Evolutionary conservation across 2,113 vertebrate species (phyloP).

Genomic region (Tetraodon nigroviridis): DNA sequence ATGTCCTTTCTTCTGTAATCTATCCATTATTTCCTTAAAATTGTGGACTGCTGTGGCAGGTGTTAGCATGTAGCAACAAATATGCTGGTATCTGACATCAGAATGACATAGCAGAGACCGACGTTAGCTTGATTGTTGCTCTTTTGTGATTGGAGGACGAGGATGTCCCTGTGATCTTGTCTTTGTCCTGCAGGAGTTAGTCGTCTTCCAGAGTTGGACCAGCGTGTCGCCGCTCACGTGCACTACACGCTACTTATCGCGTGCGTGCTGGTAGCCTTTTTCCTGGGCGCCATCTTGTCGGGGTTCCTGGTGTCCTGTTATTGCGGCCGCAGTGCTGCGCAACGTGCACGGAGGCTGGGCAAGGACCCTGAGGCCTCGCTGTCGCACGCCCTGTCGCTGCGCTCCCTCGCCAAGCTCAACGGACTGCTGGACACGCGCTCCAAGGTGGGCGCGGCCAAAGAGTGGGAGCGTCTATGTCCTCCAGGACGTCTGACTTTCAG

Average conservation of each 20-base stretch:
- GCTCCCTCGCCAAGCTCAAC: conserved; percentile 79
- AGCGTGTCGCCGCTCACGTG: conserved; percentile 40
- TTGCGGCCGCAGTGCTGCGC: conserved; percentile 71
- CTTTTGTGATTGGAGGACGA: neutral
- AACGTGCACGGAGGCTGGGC: conserved; percentile 37
- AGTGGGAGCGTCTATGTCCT: too few relatives aligned
- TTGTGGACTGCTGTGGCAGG: too few relatives aligned
- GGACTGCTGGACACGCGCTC: conserved; percentile 68
- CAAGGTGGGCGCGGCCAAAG: conserved; percentile 46
- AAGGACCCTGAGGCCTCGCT: conserved; percentile 76
- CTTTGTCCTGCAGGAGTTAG: conserved; percentile 59
- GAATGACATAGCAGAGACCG: too few relatives aligned
- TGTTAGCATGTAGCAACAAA: too few relatives aligned
- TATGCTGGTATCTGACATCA: too few relatives aligned
- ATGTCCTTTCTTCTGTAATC: too few relatives aligned
- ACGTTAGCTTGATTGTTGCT: neutral
- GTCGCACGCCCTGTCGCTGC: conserved; percentile 76
- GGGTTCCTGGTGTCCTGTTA: conserved; percentile 81
- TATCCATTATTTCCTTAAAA: too few relatives aligned
- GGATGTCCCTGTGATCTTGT: neutral
- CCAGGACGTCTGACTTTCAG: neutral
- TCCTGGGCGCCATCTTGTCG: conserved; percentile 77
- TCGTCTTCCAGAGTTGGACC: conserved; percentile 43
- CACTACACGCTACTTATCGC: conserved; percentile 78
- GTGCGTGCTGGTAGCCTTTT: conserved; percentile 79